These are phyloP conservation scores for Nautilus pompilius DNA, from an alignment of 1,140 invertebrate genomes.

Conservation along the genomic window DNA sequence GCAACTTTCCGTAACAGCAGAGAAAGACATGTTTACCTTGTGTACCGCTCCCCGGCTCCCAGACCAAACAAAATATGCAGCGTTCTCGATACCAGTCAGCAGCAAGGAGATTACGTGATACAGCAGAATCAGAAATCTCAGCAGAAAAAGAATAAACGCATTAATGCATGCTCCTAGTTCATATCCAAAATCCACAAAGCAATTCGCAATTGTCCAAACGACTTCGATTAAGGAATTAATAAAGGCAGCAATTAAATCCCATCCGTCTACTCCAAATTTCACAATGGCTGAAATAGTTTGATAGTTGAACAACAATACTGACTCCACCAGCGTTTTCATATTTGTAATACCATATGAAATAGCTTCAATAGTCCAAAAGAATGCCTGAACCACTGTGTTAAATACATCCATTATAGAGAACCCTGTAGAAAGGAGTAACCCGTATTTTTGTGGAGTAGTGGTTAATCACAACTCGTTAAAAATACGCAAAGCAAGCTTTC, in stretches of 20 bases:
- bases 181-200: slow-evolving; percentile 12
- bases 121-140: slow-evolving; percentile 12
- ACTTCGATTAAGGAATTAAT: background rate
- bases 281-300: slow-evolving; percentile 5
- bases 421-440: too few relatives aligned
- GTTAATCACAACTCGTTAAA: too few relatives aligned
- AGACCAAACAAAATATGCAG: slow-evolving; percentile 11
- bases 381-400: too few relatives aligned
- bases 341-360: slow-evolving; percentile 8
- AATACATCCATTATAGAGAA: too few relatives aligned
- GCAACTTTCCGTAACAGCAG: slow-evolving; percentile 13
- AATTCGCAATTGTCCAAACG: slow-evolving; percentile 1
- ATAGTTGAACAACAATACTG: slow-evolving; percentile 10
- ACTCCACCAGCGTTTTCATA: background rate
- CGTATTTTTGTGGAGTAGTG: too few relatives aligned
- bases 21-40: slow-evolving; percentile 10
- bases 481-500: too few relatives aligned
- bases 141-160: slow-evolving; percentile 12
- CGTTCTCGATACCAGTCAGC: slow-evolving; percentile 11
- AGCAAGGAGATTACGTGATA: slow-evolving; percentile 14
- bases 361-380: background rate
- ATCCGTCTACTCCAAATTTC: background rate
- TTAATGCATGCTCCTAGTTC: slow-evolving; percentile 14
- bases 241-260: background rate
- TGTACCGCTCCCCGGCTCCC: slow-evolving; percentile 11